Base-by-base conservation (phyloP, 64 coral and sea anemone genomes). In the Montipora sp. region DNA sequence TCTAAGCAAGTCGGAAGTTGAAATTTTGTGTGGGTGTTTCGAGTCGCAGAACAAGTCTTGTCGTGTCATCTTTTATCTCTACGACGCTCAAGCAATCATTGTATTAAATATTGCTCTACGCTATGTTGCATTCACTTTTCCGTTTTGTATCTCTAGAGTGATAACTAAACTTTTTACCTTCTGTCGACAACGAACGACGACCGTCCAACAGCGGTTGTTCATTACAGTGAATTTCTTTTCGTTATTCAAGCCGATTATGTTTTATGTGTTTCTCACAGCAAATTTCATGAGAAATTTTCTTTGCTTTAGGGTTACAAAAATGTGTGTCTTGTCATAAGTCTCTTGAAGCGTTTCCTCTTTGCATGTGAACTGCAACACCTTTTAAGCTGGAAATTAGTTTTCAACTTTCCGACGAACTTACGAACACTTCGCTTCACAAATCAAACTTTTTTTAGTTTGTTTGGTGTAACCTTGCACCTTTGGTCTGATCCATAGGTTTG, bases 1-100 rank as follows among this genome's bases (percentile, higher is more conserved):
- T 22, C 71, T 51, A 16, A 16, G 8, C 45, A 20, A 85, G 61
- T 85, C 82, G 82, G 82, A 85, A 85, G 82, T 85, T 85, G 82
- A 85, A 85, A 85, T 71, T 36, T 45, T 84, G 61, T 68, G 36
- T n/a, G 59, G 61, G 61, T 84, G 61, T 85, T 48, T 78, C 47
- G 43, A 72, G 53, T 57, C 3, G 8, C 59, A 11, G 65, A n/a
- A 71, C 63, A 47, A 85, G 82, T 72, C n/a, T 15, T 85, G 46
- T 85, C 61, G 63, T 85, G 82, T 85, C 82, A 72, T n/a, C 18
- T 19, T 49, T 71, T 21, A 49, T 70, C 68, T 47, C 82, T 16
- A 14, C 43, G 46, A n/a, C 48, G 7, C 71, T 85, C 45, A 71
- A 36, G 79, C 59, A 16, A 9, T 18, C 51, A 2, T 8, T 11